Evolutionary conservation across 2,113 vertebrate species (phyloP), one percentile per base, ranked within the genome.

Genomic region (Pseudorectes ferrugineus): DNA sequence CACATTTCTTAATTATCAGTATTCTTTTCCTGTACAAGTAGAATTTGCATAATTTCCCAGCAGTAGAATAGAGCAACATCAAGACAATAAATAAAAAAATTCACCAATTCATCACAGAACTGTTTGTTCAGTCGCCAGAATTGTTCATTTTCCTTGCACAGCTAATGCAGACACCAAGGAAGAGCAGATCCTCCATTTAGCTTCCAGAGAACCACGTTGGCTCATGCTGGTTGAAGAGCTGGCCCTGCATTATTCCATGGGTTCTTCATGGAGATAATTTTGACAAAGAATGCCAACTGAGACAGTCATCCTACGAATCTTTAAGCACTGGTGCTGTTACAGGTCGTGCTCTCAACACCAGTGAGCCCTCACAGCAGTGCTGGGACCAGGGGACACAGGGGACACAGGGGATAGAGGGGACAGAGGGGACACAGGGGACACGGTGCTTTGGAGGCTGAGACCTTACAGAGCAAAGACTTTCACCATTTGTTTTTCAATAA

Each of bases 31-130:
- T 92, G 92, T 89, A 43, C 66, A 63, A 49, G 77, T 91, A 92
- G 63, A 91, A 89, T 91, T 84, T 96, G 93, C 96, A 95, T 97
- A 89, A 97, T 96, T 98, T 97, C 93, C 94, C 92, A 95, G 92
- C 96, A 97, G 95, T 45, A 93, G 92, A 91, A 92, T 48, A 89
- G 72, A 94, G 92, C 73, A 95, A 91, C 95, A 94, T 94, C 86
- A 94, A 96, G 96, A 95, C 94, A 97, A 94, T 94, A 97, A 97
- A 88, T 77, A 57, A 74, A 96, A 96, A 97, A 95, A 89, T 33
- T 83, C 95, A 93, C 57, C 77, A 96, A 57, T 95, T 97, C 95
- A 95, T 96, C 95, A 92, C 71, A 57, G 82, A 97, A 95, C 78
- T 93, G 79, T 89, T 93, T 28, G 89, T 10, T 7, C 85, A 95